phyloP scores from a whole-genome alignment of 2,113 vertebrate genomes.

The Callorhinus ursinus region DNA sequence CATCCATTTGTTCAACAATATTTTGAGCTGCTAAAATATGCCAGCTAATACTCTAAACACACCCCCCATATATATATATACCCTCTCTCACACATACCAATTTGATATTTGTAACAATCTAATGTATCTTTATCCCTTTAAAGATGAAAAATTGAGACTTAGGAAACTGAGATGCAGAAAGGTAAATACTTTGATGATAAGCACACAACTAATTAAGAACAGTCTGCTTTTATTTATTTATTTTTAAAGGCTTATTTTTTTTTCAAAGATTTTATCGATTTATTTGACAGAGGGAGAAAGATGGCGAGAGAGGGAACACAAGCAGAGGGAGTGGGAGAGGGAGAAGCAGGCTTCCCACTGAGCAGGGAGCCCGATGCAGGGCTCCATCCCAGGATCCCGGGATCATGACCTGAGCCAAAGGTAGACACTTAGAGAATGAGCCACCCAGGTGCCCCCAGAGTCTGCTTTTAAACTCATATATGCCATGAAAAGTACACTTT shows the following conservation, averaged over 20 bases:
- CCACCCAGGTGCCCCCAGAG: no score
- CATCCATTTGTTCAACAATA: not conserved
- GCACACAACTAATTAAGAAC: not conserved
- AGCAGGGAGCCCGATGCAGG: no score
- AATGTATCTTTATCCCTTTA: not conserved
- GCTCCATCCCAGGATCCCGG: no score
- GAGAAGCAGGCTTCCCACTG: no score
- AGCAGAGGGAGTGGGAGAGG: no score
- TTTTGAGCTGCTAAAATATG: not conserved
- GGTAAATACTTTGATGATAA: not conserved
- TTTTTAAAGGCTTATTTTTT: no score
- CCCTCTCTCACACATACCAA: not conserved
- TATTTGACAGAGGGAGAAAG: no score
- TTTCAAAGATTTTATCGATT: no score
- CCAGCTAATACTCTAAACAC: not conserved
- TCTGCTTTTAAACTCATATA: not conserved
- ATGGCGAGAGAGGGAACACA: no score
- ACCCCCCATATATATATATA: not conserved
- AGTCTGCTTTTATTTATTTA: not conserved
- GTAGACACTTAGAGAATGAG: no score
- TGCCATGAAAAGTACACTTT: not conserved
- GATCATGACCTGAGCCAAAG: no score
- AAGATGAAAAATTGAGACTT: slow-evolving; percentile 31
- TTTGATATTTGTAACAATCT: slow-evolving; percentile 9
- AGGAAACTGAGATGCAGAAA: slow-evolving; percentile 9